Conservation (phyloP, 2,888 invertebrate species). For the Hypolimnas misippus region DNA sequence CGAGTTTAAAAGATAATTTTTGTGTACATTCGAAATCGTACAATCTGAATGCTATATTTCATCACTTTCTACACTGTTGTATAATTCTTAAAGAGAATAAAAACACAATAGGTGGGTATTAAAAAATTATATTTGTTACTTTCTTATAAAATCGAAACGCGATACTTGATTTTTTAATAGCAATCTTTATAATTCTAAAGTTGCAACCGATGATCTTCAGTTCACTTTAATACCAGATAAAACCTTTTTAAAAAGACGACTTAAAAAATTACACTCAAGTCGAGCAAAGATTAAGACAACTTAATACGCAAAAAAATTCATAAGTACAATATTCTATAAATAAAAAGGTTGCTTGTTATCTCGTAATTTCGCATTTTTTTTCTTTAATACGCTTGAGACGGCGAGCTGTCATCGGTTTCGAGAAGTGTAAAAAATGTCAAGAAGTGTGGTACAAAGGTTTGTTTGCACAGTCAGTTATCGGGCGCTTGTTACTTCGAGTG, state of each 20-base stretch:
- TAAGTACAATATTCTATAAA: conserved; percentile 5
- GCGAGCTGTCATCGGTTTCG: conserved; percentile 53
- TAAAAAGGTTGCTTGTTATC: conserved; percentile 18
- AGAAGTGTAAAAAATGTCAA: conserved; percentile 64
- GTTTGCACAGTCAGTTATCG: conserved; percentile 72
- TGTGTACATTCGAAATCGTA: conserved; percentile 11
- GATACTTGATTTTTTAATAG: neutral
- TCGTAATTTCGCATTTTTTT: conserved; percentile 38
- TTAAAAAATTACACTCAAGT: neutral
- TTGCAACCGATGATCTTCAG: neutral
- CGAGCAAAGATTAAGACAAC: conserved; percentile 3
- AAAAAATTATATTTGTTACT: no score
- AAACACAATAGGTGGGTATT: neutral
- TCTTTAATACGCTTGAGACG: conserved; percentile 42
- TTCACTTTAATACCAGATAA: neutral
- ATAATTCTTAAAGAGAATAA: neutral
- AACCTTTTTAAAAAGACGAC: neutral
- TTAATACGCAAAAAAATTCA: conserved; percentile 7
- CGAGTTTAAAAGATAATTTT: conserved; percentile 3
- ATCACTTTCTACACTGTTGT: neutral
- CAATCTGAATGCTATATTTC: conserved; percentile 13
- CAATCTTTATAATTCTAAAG: neutral
- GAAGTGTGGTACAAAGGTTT: conserved; percentile 59
- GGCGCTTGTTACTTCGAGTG: conserved; percentile 70
- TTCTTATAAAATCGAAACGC: neutral